Conservation (phyloP, 2,888 invertebrate species). For the Anthophora plumipes region DNA sequence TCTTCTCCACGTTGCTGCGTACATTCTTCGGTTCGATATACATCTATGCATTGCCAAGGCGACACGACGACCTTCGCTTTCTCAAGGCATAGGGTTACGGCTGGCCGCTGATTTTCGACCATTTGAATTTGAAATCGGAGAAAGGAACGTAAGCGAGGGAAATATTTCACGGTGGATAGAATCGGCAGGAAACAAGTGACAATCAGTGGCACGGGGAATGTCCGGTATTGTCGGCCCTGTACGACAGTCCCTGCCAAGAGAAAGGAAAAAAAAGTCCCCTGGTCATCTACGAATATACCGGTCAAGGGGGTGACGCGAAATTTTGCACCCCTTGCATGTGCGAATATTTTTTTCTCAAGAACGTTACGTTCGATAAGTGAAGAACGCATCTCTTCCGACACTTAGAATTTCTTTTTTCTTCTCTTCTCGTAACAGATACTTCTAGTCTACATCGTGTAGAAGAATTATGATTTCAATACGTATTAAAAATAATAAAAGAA, state of each 20-base stretch:
- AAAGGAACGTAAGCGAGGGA: slow-evolving; percentile 44
- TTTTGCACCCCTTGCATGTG: slow-evolving; percentile 47
- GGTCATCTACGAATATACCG: slow-evolving; percentile 72
- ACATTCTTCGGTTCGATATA: slow-evolving; percentile 14
- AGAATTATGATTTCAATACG: not conserved
- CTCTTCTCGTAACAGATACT: not conserved
- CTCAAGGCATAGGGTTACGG: slow-evolving; percentile 84
- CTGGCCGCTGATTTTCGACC: slow-evolving; percentile 68
- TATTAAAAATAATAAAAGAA: not conserved
- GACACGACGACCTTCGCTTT: slow-evolving; percentile 67
- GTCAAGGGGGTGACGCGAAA: slow-evolving; percentile 63
- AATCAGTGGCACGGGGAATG: slow-evolving; percentile 79
- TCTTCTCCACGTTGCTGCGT: not conserved
- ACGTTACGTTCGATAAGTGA: not conserved
- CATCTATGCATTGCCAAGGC: not conserved
- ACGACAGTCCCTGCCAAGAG: slow-evolving; percentile 73
- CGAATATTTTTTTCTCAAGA: not conserved
- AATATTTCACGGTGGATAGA: slow-evolving; percentile 48
- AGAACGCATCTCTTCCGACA: not conserved
- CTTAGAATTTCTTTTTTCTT: not conserved
- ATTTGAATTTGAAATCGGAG: slow-evolving; percentile 76
- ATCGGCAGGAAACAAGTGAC: slow-evolving; percentile 82
- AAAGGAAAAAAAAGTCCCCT: slow-evolving; percentile 64
- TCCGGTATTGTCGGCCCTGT: slow-evolving; percentile 77
- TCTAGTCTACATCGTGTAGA: not conserved